phyloP scores from a whole-genome alignment of 2,888 invertebrate species.

The Falcaria lacertinaria region DNA sequence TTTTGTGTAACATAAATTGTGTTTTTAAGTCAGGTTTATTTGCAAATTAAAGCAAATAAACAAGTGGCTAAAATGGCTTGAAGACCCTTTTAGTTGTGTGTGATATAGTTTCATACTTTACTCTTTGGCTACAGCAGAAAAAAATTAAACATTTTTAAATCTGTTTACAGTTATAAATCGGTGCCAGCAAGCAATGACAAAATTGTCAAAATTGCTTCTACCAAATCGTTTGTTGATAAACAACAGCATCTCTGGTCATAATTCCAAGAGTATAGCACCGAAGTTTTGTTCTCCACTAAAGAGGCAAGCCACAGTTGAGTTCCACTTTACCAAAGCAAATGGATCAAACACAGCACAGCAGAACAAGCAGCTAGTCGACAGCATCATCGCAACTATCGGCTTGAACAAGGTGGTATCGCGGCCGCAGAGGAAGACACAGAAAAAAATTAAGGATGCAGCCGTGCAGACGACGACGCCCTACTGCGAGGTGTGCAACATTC shows the following conservation, averaged over 20 bases:
- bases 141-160: no score
- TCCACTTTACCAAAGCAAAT: constrained; percentile 52
- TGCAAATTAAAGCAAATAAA: no score
- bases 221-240: constrained; percentile 57
- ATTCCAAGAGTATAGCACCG: constrained; percentile 41
- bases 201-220: constrained; percentile 46
- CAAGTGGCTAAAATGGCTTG: no score
- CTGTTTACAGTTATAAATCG: constrained; percentile 64
- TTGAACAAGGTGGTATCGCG: constrained; percentile 49
- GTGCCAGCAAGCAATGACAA: constrained; percentile 54
- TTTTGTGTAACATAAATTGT: no score
- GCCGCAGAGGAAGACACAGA: constrained; percentile 45
- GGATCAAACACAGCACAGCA: constrained; percentile 36
- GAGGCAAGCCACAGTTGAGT: constrained; percentile 53
- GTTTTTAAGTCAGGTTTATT: no score
- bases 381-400: constrained; percentile 52
- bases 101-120: no score
- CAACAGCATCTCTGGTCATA: constrained; percentile 34
- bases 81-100: no score
- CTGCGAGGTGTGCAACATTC: constrained; percentile 65
- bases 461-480: constrained; percentile 58
- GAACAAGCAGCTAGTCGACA: constrained; percentile 63
- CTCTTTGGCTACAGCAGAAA: no score
- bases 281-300: constrained; percentile 68
- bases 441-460: constrained; percentile 55